Evolutionary conservation across 2,888 invertebrate species (phyloP).

Genomic region (Drosophila acutilabella): DNA sequence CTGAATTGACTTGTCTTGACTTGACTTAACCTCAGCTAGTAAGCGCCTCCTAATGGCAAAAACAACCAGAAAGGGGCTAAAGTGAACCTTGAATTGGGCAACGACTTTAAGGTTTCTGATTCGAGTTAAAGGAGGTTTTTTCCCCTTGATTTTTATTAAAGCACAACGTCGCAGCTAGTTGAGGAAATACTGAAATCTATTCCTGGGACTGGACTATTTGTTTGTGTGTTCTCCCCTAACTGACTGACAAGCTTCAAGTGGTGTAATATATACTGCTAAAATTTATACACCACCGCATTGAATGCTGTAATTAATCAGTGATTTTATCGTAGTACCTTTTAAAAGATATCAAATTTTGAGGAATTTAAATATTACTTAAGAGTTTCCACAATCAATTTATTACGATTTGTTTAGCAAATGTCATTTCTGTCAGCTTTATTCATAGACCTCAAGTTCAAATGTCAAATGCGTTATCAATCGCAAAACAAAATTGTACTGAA

Average conservation of each 20-base stretch:
- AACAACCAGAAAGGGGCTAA: slow-evolving; percentile 7
- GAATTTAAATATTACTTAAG: too few relatives aligned
- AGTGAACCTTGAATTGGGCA: slow-evolving; percentile 3
- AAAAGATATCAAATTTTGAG: too few relatives aligned
- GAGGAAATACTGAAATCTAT: too few relatives aligned
- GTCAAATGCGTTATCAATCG: slow-evolving; percentile 16
- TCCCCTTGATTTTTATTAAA: slow-evolving; percentile 1
- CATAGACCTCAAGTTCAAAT: slow-evolving; percentile 7
- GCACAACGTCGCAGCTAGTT: neutral
- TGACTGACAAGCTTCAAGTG: too few relatives aligned
- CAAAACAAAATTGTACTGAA: slow-evolving; percentile 21
- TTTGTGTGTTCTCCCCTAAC: too few relatives aligned
- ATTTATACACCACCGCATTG: too few relatives aligned
- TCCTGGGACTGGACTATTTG: too few relatives aligned
- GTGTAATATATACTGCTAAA: too few relatives aligned
- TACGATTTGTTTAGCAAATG: neutral
- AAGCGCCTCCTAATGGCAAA: slow-evolving; percentile 43
- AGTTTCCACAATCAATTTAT: neutral
- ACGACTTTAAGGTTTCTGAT: neutral
- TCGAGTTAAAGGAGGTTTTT: neutral
- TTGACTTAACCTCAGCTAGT: slow-evolving; percentile 16
- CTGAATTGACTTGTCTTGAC: slow-evolving; percentile 1
- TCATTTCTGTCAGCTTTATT: slow-evolving; percentile 2
- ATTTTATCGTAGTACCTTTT: too few relatives aligned
- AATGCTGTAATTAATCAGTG: too few relatives aligned